phyloP scores from a whole-genome alignment of 1,140 invertebrate genomes.

The Drosophila parvula region DNA sequence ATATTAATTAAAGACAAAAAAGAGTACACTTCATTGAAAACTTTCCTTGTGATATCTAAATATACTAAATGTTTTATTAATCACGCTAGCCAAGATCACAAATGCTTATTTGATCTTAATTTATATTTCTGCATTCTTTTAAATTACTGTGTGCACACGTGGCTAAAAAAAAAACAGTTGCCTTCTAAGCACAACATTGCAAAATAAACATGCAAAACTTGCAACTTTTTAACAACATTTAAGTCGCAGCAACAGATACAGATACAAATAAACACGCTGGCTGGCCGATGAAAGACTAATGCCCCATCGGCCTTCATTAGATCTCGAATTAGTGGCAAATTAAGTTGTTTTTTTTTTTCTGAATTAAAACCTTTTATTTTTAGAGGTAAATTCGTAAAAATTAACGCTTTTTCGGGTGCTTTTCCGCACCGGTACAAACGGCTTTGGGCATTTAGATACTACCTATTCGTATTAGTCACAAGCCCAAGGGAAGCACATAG shows the following conservation, averaged over 20 bases:
- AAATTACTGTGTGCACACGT: constrained; percentile 18
- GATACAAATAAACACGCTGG: constrained; percentile 5
- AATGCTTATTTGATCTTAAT: background rate
- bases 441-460: constrained; percentile 31
- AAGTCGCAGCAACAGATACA: constrained; percentile 24
- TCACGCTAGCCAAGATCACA: background rate
- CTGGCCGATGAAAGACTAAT: constrained; percentile 42
- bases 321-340: constrained; percentile 58
- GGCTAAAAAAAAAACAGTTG: constrained; percentile 52
- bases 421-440: constrained; percentile 37
- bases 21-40: background rate
- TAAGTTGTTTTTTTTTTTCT: constrained; percentile 40
- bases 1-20: too few species aligned
- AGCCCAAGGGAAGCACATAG: constrained; percentile 15
- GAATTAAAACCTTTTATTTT: constrained; percentile 32
- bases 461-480: constrained; percentile 44
- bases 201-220: constrained; percentile 43
- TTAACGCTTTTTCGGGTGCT: constrained; percentile 57
- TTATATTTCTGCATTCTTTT: background rate
- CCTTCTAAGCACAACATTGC: constrained; percentile 57
- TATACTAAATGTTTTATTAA: background rate
- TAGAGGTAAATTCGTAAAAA: constrained; percentile 45
- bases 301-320: constrained; percentile 47
- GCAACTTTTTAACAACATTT: constrained; percentile 57
- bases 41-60: background rate